These are phyloP conservation scores for Fregetta grallaria DNA, from an alignment of 2,113 vertebrate species.

Conservation along the genomic window DNA sequence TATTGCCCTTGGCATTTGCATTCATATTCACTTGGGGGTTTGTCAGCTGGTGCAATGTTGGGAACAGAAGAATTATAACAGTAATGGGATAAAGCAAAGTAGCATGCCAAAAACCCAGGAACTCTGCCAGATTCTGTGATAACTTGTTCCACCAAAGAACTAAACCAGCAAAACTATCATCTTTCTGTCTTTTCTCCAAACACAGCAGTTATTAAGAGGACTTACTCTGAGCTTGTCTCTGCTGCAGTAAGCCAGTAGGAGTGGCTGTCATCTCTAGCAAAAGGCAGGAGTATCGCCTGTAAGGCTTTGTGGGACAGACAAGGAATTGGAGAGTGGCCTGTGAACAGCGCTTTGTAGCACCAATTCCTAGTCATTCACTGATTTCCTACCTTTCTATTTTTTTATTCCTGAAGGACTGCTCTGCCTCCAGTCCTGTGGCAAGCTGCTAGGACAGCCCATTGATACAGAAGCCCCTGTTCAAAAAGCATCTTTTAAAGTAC, in stretches of 20 bases:
- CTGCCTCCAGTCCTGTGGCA: not conserved
- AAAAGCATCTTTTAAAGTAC: not conserved
- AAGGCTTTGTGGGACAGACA: not conserved
- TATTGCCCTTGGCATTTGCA: not conserved
- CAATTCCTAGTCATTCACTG: not conserved
- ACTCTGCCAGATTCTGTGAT: not conserved
- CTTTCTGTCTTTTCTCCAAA: not conserved
- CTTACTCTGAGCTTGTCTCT: not conserved
- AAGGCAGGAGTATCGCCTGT: not conserved
- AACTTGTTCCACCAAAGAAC: not conserved
- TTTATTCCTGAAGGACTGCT: not conserved
- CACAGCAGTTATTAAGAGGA: not conserved
- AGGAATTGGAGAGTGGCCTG: not conserved
- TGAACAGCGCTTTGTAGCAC: not conserved
- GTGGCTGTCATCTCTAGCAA: not conserved
- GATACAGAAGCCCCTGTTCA: not conserved
- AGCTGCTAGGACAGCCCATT: not conserved
- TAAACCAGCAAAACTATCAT: not conserved
- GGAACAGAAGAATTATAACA: not conserved
- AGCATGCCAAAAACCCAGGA: not conserved
- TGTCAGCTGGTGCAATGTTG: not conserved
- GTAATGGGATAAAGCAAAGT: not conserved
- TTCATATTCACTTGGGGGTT: not conserved
- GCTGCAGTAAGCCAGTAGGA: not conserved
- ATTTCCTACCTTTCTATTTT: not conserved